Evolutionary conservation across 2,888 invertebrate genomes (phyloP), one percentile per base, ranked within the genome.

Genomic region (Artemia sinica): DNA sequence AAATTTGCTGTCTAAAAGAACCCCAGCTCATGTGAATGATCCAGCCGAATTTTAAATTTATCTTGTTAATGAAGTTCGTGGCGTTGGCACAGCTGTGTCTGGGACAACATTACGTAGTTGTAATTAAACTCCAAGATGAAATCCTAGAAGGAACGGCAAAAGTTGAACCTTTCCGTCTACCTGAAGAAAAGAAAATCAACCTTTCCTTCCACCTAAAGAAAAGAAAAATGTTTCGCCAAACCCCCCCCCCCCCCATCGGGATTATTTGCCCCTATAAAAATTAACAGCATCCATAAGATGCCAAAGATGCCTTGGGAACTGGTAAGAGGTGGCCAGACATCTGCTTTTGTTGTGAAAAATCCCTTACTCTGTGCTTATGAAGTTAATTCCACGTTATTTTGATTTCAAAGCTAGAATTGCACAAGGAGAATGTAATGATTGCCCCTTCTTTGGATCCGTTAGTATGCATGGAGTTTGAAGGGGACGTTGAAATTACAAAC

Each of bases 341-440:
- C 8, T 95, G 95, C 76, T 97, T 98, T 81, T 90, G 97, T 13
- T 82, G 98, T 12, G 97, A 97, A 81, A 92, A 91, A 82, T 86
- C n/a, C n/a, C n/a, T n/a, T n/a, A n/a, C n/a, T n/a, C n/a, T n/a
- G n/a, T n/a, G n/a, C n/a, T n/a, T n/a, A n/a, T n/a, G n/a, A n/a
- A n/a, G n/a, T n/a, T n/a, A n/a, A n/a, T n/a, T n/a, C n/a, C n/a
- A n/a, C n/a, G n/a, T n/a, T n/a, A n/a, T n/a, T n/a, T n/a, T n/a
- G 28, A 4, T 28, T 1, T 95, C 94, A 80, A 81, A 95, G 73
- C 91, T 92, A 8, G 90, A 93, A 77, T 89, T 95, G 76, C 85
- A 97, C 51, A 98, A 98, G 80, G 97, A 97, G 70, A 98, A 98
- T 97, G 96, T 98, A 52, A 88, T 98, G 88, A 91, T 97, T 8